Percentiles rank a stretch among this genome's conserved stretches.
Evolutionary conservation across 2,888 invertebrate species (phyloP).

Genomic region (Archips xylosteana): DNA sequence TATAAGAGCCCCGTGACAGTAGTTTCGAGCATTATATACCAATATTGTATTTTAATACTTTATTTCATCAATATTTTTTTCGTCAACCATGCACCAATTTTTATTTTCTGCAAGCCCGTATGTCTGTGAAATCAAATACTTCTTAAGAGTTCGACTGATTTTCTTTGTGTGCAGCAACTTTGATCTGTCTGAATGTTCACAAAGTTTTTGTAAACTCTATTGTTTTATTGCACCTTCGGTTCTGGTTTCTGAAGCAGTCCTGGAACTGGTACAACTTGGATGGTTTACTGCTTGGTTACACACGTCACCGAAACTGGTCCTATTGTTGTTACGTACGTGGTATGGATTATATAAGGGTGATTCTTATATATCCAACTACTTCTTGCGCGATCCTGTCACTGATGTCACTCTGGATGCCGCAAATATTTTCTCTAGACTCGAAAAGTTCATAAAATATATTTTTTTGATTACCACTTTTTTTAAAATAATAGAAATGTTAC

Average conservation of each 20-base stretch:
- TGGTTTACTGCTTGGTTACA: neutral
- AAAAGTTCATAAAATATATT: neutral
- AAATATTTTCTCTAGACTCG: neutral
- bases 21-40: too few species aligned
- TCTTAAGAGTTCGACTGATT: neutral
- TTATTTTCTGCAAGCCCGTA: neutral
- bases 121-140: neutral
- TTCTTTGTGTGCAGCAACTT: neutral
- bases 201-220: neutral
- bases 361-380: neutral
- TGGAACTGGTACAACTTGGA: neutral
- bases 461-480: neutral
- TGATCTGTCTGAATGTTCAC: neutral
- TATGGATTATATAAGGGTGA: neutral
- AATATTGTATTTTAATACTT: neutral
- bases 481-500: neutral
- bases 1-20: neutral
- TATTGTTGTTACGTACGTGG: neutral
- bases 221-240: neutral
- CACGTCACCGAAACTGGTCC: neutral
- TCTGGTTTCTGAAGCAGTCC: neutral
- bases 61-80: neutral
- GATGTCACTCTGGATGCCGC: neutral
- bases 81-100: neutral
- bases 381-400: neutral